A percentile compares a stretch with the other conserved stretches of the same genome.
Evolutionary conservation across 2,888 invertebrate species (phyloP).

Genomic region (Xanthia icteritia): DNA sequence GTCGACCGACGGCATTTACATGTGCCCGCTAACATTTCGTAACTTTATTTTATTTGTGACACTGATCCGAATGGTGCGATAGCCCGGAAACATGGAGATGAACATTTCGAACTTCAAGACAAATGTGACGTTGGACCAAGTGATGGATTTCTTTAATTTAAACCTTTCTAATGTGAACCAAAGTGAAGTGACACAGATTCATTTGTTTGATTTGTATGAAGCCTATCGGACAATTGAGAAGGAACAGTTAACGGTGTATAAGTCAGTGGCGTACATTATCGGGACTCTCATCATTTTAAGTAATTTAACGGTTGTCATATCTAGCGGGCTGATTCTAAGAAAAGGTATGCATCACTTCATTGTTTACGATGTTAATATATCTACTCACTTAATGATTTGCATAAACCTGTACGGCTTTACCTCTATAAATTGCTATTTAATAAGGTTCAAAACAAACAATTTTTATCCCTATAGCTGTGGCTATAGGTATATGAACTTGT

Average conservation of each 20-base stretch:
- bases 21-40: conserved; percentile 64
- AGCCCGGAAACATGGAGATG: conserved; percentile 59
- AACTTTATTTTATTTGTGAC: conserved; percentile 38
- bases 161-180: conserved; percentile 75
- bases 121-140: conserved; percentile 73
- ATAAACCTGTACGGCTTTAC: conserved; percentile 5
- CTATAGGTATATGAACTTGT: too few species aligned
- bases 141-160: conserved; percentile 75
- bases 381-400: conserved; percentile 33
- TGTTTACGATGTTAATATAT: conserved; percentile 20
- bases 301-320: conserved; percentile 91
- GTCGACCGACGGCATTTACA: conserved; percentile 77
- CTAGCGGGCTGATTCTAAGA: conserved; percentile 92
- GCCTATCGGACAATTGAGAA: conserved; percentile 79
- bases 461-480: background rate
- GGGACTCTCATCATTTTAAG: conserved; percentile 90
- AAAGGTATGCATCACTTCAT: conserved; percentile 84
- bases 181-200: conserved; percentile 78
- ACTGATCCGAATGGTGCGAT: conserved; percentile 52
- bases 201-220: conserved; percentile 78
- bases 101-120: conserved; percentile 63
- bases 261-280: conserved; percentile 89
- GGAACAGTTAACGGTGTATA: conserved; percentile 87
- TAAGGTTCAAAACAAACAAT: conserved; percentile 3
- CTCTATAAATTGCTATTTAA: background rate